Evolutionary conservation across 1,140 invertebrate genomes (phyloP), one percentile per base, ranked within the genome.

Genomic region (Microplitis mediator): DNA sequence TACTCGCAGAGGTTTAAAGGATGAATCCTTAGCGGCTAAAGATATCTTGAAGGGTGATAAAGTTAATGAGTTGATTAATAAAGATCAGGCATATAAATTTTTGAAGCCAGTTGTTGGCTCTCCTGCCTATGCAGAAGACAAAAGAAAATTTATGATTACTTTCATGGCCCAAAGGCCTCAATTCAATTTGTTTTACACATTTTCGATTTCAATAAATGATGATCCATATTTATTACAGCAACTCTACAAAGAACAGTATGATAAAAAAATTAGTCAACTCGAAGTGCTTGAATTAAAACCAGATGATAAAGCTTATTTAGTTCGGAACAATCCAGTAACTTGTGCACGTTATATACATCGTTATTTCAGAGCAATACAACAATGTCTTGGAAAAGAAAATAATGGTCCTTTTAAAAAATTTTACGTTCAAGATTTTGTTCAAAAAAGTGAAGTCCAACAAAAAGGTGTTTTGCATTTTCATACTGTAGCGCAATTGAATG

Each of bases 281-380:
- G 61, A 63, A 5, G 61, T 14, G 3, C 3, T 63, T 2, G 23
- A 63, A 36, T 32, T 63, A 6, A 32, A 63, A n/a, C 31, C 31
- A 9, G 34, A 63, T 63, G 13, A 13, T 34, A 35, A 63, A 63
- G 61, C 61, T 34, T 23, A 34, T 63, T 63, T 63, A 63, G 35
- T 63, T 35, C 61, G 61, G 6, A 63, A 63, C n/a, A 63, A 63
- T 63, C 61, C n/a, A n/a, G n/a, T n/a, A n/a, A n/a, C n/a, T n/a
- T n/a, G n/a, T n/a, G n/a, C n/a, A n/a, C n/a, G n/a, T 13, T 63
- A 63, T 34, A 63, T 63, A 4, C 32, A 35, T 36, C 61, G 61
- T 34, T 32, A 34, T 34, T 63, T 63, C 35, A 63, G 23, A 63
- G 23, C 61, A 63, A 63, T 63, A 13, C 23, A 34, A 3, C 11